Evolutionary conservation across 2,888 invertebrate genomes (phyloP).

Genomic region (Zaprionus obscuricornis): DNA sequence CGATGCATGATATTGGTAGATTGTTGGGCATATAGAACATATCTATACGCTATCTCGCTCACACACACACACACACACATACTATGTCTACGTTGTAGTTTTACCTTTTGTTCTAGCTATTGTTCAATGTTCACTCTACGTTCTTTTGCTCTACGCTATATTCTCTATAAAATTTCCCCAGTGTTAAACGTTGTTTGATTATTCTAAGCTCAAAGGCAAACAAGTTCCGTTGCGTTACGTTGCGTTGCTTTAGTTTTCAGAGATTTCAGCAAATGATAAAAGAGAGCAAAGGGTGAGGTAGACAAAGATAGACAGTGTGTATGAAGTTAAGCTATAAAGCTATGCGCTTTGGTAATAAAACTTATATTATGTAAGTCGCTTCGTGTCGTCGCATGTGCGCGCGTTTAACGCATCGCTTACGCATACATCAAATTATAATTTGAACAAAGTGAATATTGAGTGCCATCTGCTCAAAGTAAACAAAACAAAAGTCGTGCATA

Average conservation of each 20-base stretch:
- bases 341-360: constrained; percentile 52
- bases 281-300: constrained; percentile 6
- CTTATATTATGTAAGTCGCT: constrained; percentile 71
- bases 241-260: constrained; percentile 8
- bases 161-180: no score
- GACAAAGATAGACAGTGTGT: background rate
- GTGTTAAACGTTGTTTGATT: constrained; percentile 57
- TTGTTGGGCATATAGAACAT: no score
- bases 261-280: constrained; percentile 27
- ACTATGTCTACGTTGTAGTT: background rate
- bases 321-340: constrained; percentile 58
- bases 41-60: no score
- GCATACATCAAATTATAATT: constrained; percentile 15
- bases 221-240: constrained; percentile 53
- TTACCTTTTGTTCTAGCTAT: constrained; percentile 4
- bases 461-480: constrained; percentile 29
- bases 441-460: constrained; percentile 23
- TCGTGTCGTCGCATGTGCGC: constrained; percentile 46
- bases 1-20: constrained; percentile 31
- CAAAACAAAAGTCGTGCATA: constrained; percentile 32
- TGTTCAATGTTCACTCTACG: background rate
- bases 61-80: background rate
- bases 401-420: constrained; percentile 14
- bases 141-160: constrained; percentile 16
- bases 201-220: constrained; percentile 65